Evolutionary conservation across 2,113 vertebrate species (phyloP).

Genomic region (Gobio gobio): DNA sequence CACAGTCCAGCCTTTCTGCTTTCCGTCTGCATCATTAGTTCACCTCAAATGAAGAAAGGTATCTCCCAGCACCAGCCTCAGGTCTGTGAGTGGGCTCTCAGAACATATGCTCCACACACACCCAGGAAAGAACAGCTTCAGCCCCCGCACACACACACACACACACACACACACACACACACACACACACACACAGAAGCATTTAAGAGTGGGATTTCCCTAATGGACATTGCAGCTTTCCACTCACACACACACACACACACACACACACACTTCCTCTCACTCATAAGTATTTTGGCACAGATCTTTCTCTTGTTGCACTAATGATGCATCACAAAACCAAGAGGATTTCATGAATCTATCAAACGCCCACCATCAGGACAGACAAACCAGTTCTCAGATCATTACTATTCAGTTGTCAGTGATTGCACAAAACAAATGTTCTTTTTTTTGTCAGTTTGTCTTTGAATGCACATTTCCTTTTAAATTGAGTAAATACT

Average conservation of each 20-base stretch:
- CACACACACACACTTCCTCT: slow-evolving; percentile 14
- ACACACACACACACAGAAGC: slow-evolving; percentile 28
- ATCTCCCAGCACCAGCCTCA: slow-evolving; percentile 24
- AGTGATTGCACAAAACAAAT: neutral
- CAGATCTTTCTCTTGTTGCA: slow-evolving; percentile 6
- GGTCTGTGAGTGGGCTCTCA: slow-evolving; percentile 40
- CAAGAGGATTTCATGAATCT: slow-evolving; percentile 30
- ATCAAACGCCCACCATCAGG: slow-evolving; percentile 15
- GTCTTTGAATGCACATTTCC: neutral
- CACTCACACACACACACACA: slow-evolving; percentile 15
- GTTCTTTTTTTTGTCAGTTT: neutral
- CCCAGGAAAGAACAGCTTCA: slow-evolving; percentile 33
- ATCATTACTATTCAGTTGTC: slow-evolving; percentile 8
- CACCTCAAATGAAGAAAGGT: neutral
- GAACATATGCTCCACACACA: slow-evolving; percentile 26
- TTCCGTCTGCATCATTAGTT: slow-evolving; percentile 15
- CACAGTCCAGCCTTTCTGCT: neutral
- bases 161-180: slow-evolving; percentile 48
- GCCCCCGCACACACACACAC: slow-evolving; percentile 44
- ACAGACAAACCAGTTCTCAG: neutral
- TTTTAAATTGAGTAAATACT: neutral
- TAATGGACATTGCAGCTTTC: slow-evolving; percentile 41
- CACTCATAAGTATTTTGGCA: neutral
- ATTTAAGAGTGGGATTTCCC: slow-evolving; percentile 57
- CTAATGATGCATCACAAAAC: slow-evolving; percentile 30